Conservation (phyloP, 23 tunicate genomes). For the Ascidia mentula region DNA sequence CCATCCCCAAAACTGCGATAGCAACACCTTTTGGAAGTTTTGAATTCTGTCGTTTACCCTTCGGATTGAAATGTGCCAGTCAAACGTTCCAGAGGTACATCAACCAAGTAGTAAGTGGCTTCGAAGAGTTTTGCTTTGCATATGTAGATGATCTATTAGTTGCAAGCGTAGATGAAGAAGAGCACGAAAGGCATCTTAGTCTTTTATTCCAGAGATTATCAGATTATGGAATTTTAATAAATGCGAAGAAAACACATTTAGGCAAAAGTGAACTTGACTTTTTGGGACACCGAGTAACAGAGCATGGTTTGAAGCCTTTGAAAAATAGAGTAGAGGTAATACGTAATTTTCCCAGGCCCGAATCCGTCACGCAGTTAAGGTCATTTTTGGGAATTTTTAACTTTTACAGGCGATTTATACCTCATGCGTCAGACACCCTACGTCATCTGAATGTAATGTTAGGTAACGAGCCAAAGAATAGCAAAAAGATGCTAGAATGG, state of each 20-base stretch:
- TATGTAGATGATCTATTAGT: conserved; percentile 7
- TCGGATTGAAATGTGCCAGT: conserved; percentile 23
- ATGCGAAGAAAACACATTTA: conserved; percentile 10
- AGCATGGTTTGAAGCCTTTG: conserved; percentile 4
- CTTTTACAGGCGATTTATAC: conserved; percentile 25
- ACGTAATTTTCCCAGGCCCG: conserved; percentile 6
- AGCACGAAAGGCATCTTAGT: conserved; percentile 13
- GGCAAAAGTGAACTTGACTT: conserved; percentile 5
- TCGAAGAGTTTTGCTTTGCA: conserved; percentile 28
- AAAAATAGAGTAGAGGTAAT: conserved; percentile 1
- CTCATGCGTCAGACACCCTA: conserved; percentile 11
- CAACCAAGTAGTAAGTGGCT: conserved; percentile 10
- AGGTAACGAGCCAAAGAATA: background rate
- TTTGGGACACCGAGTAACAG: conserved; percentile 19
- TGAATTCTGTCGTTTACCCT: background rate
- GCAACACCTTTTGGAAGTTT: conserved; percentile 14
- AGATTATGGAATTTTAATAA: conserved; percentile 18
- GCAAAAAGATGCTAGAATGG: background rate
- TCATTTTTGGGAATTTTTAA: background rate
- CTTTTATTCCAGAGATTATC: conserved; percentile 16
- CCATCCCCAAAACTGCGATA: conserved; percentile 17
- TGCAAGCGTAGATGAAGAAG: conserved; percentile 6
- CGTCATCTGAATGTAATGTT: conserved; percentile 20
- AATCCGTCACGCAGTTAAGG: background rate
- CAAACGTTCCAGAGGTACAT: conserved; percentile 18